Conservation (phyloP, 2,888 invertebrate genomes). For the Scaptomyza polygonia region DNA sequence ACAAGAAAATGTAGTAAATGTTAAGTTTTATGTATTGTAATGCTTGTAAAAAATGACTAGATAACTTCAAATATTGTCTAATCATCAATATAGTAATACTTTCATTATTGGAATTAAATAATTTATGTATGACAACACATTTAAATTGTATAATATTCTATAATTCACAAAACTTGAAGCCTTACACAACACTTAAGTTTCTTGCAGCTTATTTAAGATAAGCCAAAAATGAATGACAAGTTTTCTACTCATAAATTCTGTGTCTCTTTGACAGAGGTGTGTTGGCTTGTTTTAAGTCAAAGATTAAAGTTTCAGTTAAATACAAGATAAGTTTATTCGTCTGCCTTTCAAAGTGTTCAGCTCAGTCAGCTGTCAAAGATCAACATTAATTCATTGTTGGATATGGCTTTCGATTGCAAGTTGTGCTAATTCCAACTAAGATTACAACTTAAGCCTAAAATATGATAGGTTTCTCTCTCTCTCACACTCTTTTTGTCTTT, state of each 20-base stretch:
- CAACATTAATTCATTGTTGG: conserved; percentile 4
- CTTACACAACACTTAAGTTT: not conserved
- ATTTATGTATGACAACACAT: too few relatives aligned
- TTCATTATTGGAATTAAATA: not conserved
- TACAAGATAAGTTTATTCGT: not conserved
- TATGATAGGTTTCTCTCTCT: not conserved
- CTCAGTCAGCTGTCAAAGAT: not conserved
- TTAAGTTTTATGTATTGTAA: too few relatives aligned
- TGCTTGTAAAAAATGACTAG: too few relatives aligned
- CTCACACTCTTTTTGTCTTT: not conserved
- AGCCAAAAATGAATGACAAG: not conserved
- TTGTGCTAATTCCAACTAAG: conserved; percentile 4
- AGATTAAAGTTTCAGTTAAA: not conserved
- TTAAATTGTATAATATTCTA: too few relatives aligned
- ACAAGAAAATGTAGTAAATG: too few relatives aligned
- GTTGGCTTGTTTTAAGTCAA: not conserved
- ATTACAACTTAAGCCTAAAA: conserved; percentile 2
- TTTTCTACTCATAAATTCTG: not conserved
- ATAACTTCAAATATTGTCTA: too few relatives aligned
- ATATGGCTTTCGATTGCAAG: not conserved
- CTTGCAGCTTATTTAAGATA: not conserved
- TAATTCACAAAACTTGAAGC: not conserved
- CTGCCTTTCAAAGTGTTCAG: not conserved
- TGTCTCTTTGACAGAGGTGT: not conserved
- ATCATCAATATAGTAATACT: too few relatives aligned